Evolutionary conservation across 2,888 invertebrate species (phyloP).

Genomic region (Hetaerina titia): DNA sequence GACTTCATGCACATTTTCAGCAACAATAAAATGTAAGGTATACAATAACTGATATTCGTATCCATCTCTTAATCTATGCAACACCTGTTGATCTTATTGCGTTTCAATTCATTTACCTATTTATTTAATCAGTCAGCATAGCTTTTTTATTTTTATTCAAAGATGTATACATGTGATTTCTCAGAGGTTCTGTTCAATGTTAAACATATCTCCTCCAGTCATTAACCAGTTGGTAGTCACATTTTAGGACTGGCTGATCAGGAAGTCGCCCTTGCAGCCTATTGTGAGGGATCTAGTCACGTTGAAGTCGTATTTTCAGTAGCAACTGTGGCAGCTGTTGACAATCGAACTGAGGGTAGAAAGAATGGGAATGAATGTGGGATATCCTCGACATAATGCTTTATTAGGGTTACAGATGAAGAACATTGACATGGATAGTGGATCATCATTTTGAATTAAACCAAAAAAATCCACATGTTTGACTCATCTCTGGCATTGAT

Average conservation of each 20-base stretch:
- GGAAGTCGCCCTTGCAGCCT: slow-evolving; percentile 16
- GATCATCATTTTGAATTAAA: neutral
- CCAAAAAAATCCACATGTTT: neutral
- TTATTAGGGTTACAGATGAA: neutral
- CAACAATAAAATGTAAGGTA: slow-evolving; percentile 10
- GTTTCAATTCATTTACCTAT: neutral
- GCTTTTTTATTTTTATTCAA: neutral
- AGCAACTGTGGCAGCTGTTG: slow-evolving; percentile 32
- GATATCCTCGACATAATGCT: slow-evolving; percentile 64
- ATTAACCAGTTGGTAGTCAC: slow-evolving; percentile 29
- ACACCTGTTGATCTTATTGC: neutral
- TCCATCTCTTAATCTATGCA: slow-evolving; percentile 24
- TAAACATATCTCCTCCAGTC: slow-evolving; percentile 12
- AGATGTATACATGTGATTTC: neutral
- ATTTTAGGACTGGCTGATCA: slow-evolving; percentile 30
- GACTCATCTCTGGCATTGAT: neutral
- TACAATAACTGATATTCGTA: neutral
- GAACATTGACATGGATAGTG: neutral
- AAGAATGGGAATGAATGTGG: slow-evolving; percentile 56
- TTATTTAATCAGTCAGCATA: neutral
- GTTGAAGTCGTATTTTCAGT: neutral
- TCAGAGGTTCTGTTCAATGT: neutral
- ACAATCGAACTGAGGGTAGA: slow-evolving; percentile 34
- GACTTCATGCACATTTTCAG: slow-evolving; percentile 8
- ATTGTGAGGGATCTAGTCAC: slow-evolving; percentile 32